phyloP scores from a whole-genome alignment of 1,140 invertebrate species.

The Drosophila bipectinata region DNA sequence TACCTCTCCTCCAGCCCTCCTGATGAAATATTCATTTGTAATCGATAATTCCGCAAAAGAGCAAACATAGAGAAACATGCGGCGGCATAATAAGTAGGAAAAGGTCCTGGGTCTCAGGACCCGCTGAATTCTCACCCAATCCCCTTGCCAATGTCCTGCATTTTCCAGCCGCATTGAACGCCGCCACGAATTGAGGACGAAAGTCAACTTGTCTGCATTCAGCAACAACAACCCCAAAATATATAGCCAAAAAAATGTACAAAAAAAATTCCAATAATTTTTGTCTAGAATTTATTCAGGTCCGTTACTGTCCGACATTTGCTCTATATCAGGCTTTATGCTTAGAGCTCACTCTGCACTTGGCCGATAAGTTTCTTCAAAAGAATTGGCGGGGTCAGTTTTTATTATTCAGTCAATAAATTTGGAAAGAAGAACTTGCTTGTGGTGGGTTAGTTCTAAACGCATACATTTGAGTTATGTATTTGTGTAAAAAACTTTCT shows the following conservation, averaged over 20 bases:
- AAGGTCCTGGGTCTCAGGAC: conserved; percentile 24
- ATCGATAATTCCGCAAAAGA: conserved; percentile 78
- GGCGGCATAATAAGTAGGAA: conserved; percentile 74
- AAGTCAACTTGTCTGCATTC: conserved; percentile 69
- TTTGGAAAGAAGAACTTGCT: neutral
- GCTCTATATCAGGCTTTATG: conserved; percentile 29
- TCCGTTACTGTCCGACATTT: conserved; percentile 8
- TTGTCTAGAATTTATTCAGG: conserved; percentile 59
- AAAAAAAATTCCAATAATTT: conserved; percentile 63
- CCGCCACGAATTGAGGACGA: conserved; percentile 68
- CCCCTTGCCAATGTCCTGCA: conserved; percentile 4
- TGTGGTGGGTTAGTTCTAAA: neutral
- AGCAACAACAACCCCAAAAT: conserved; percentile 18
- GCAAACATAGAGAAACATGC: conserved; percentile 56
- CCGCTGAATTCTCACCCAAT: conserved; percentile 11
- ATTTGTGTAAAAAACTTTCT: no score
- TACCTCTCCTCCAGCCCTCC: conserved; percentile 20
- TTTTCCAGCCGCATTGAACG: conserved; percentile 59
- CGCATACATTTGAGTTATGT: neutral
- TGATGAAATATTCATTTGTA: conserved; percentile 81
- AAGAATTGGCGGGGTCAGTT: neutral
- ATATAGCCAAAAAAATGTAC: conserved; percentile 1
- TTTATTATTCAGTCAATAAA: conserved; percentile 9
- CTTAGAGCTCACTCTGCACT: conserved; percentile 32
- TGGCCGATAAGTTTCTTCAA: conserved; percentile 27